Base-by-base conservation (phyloP, 1,140 invertebrate species). In the Teleogryllus occipitalis region DNA sequence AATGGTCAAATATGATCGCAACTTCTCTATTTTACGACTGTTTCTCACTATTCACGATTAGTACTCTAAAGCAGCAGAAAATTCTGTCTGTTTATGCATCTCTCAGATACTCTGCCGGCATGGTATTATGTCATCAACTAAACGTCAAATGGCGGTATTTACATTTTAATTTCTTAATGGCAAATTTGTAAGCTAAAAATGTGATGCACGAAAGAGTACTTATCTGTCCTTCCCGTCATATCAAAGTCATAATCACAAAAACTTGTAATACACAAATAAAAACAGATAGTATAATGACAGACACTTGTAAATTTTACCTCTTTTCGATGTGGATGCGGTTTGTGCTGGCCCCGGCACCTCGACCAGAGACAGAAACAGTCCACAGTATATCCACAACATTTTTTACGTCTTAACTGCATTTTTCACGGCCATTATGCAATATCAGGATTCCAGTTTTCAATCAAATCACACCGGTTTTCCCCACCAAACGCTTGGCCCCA, bases 341-440 rank as follows among this genome's bases (percentile, higher is more conserved):
- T 48, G 73, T 27, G 78, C 79, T n/a, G 79, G 65, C 77, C 78
- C 79, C 21, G 76, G 54, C 72, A 46, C 74, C 75, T 22, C 82
- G 21, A 74, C 82, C 73, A 81, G 74, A 21, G 76, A 79, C 75
- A 80, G 76, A 47, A 82, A 76, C 80, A 82, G 82, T 81, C 81
- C 82, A 82, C 82, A 80, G 78, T 80, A 81, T 80, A 82, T 80
- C 79, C 82, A 82, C 82, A 82, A 80, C 82, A 82, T 82, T 80
- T 82, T 82, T 81, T 82, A 82, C 81, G 81, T 82, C 54, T 79
- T 80, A 82, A 82, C 81, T 82, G 81, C 82, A 82, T 82, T 78
- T 82, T 82, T 79, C 82, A 81, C 82, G 80, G 82, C 82, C 82
- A 82, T 82, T 81, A 79, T 82, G 81, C 79, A 79, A 79, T 79